Percentiles rank a stretch among this genome's conserved stretches.
Conservation (phyloP, 2,797 vertebrate genomes). For the Microcaecilia unicolor region DNA sequence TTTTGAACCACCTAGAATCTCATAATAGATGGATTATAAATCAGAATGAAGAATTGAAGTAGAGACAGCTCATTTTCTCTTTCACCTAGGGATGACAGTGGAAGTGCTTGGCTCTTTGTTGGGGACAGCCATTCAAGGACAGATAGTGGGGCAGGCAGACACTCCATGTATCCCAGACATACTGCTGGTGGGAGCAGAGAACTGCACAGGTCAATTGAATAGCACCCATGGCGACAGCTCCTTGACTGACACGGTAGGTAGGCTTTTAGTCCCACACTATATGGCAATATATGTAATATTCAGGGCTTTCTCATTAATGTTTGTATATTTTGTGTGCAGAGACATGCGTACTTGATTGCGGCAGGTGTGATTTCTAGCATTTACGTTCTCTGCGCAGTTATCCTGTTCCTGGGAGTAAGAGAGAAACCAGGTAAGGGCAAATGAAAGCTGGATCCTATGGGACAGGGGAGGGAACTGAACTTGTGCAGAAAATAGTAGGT, state of each 20-base stretch:
- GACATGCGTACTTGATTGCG: conserved; percentile 74
- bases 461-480: background rate
- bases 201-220: conserved; percentile 43
- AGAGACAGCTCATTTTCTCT: background rate
- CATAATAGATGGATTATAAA: too few species aligned
- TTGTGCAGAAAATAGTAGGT: background rate
- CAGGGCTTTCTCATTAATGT: background rate
- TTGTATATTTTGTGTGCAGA: conserved; percentile 48
- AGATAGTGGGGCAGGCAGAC: conserved; percentile 75
- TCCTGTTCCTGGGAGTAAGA: conserved; percentile 71
- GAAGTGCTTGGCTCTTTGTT: conserved; percentile 84
- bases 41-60: too few species aligned
- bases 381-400: conserved; percentile 71
- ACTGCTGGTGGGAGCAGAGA: conserved; percentile 1
- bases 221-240: conserved; percentile 34
- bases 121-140: conserved; percentile 87
- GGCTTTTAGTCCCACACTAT: background rate
- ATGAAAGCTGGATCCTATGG: too few species aligned
- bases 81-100: conserved; percentile 78
- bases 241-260: conserved; percentile 67
- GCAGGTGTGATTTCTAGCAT: conserved; percentile 77
- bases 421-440: conserved; percentile 72
- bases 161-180: conserved; percentile 59
- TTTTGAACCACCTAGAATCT: too few species aligned
- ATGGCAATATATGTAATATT: background rate